phyloP scores from a whole-genome alignment of 2,888 invertebrate genomes.

The Oxycera nigricornis region DNA sequence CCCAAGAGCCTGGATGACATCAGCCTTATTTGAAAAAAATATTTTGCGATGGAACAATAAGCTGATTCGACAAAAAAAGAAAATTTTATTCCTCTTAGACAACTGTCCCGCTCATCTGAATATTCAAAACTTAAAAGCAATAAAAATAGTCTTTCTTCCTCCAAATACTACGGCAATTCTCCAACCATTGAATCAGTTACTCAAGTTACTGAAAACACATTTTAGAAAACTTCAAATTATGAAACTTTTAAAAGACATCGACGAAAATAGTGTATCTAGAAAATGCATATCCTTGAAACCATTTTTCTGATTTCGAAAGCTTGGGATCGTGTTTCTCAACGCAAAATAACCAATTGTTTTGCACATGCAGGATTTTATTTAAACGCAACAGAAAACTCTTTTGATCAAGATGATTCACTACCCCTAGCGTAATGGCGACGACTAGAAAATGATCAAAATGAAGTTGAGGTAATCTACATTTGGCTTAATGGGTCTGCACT shows the following conservation, averaged over 20 bases:
- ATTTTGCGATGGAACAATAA: too few species aligned
- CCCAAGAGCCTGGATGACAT: too few species aligned
- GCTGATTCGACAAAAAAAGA: too few species aligned
- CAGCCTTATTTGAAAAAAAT: too few species aligned
- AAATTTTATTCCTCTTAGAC: too few species aligned
- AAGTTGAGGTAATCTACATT: not conserved
- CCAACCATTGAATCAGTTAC: not conserved
- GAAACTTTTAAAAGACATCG: not conserved
- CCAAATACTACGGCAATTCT: constrained; percentile 8
- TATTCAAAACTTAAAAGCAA: not conserved
- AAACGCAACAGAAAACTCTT: not conserved
- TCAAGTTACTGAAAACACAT: constrained; percentile 2
- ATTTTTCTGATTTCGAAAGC: too few species aligned
- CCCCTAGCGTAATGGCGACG: constrained; percentile 1
- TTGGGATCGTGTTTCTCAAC: too few species aligned
- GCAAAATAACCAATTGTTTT: not conserved
- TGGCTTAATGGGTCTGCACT: constrained; percentile 1
- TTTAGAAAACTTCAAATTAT: constrained; percentile 8
- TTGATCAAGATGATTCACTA: constrained; percentile 6
- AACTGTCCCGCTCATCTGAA: too few species aligned
- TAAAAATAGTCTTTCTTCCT: too few species aligned
- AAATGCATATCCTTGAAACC: not conserved
- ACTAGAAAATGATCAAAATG: not conserved
- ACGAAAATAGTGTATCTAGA: not conserved
- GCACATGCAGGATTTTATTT: constrained; percentile 14